Percentiles rank a stretch among this genome's conserved stretches.
Evolutionary conservation across 2,888 invertebrate species (phyloP).

Genomic region (Drosophila recens): DNA sequence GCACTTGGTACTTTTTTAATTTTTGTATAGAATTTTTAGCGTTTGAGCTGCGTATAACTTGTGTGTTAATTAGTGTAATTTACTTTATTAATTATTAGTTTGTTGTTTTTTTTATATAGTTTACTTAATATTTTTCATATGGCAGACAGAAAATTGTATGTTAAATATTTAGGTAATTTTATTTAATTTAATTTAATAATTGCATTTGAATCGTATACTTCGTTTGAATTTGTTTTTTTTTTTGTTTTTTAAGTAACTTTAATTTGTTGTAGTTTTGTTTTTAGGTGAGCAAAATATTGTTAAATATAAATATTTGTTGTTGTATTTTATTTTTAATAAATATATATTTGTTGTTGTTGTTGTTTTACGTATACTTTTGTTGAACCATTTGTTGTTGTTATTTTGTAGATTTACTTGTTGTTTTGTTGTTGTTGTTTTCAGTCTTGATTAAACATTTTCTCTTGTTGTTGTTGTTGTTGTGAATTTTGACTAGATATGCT

Average conservation of each 20-base stretch:
- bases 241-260: conserved; percentile 59
- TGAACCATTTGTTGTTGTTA: conserved; percentile 78
- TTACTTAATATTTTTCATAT: conserved; percentile 48
- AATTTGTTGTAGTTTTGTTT: conserved; percentile 54
- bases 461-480: conserved; percentile 47
- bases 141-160: conserved; percentile 68
- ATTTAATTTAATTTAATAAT: conserved; percentile 80
- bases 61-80: conserved; percentile 58
- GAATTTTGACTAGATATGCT: conserved; percentile 82
- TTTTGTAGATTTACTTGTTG: conserved; percentile 58
- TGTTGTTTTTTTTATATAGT: conserved; percentile 33
- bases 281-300: conserved; percentile 81
- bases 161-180: conserved; percentile 54
- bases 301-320: conserved; percentile 68
- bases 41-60: conserved; percentile 74
- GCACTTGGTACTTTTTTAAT: conserved; percentile 79
- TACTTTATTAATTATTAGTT: conserved; percentile 31
- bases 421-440: conserved; percentile 71
- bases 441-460: conserved; percentile 76
- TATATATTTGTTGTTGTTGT: conserved; percentile 55
- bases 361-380: conserved; percentile 85
- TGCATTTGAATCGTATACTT: conserved; percentile 84
- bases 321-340: conserved; percentile 47
- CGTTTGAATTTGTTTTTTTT: conserved; percentile 57
- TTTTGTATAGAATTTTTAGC: conserved; percentile 73